Evolutionary conservation across 2,113 vertebrate species (phyloP).

Genomic region (Glaucidium brasilianum): DNA sequence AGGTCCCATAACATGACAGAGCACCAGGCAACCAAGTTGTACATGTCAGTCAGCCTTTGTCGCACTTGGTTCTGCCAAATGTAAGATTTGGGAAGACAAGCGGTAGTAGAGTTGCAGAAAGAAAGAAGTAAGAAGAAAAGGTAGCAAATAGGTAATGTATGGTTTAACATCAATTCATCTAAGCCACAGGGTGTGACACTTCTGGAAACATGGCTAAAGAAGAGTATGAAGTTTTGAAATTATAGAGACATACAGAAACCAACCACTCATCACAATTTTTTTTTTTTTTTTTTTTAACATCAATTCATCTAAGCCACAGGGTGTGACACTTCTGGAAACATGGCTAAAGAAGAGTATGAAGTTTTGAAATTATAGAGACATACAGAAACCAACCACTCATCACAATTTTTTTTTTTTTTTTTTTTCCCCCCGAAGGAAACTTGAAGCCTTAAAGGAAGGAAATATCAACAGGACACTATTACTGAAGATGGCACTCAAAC

Average conservation of each 20-base stretch:
- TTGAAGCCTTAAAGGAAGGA: neutral
- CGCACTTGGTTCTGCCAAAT: neutral
- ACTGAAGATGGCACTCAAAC: neutral
- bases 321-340: neutral
- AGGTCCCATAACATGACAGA: neutral
- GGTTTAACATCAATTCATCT: neutral
- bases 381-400: neutral
- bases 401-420: neutral
- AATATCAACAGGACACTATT: neutral
- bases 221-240: neutral
- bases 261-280: neutral
- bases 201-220: neutral
- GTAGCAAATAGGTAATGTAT: neutral
- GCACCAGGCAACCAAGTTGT: neutral
- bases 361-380: neutral
- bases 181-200: fast-evolving
- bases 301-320: neutral
- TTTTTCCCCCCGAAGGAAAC: neutral
- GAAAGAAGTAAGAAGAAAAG: neutral
- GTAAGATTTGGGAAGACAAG: neutral
- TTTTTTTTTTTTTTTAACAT: neutral
- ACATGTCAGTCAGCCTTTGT: neutral
- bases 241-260: neutral
- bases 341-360: neutral
- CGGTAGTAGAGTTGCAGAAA: neutral